Conservation (phyloP, 2,113 vertebrate genomes). For the Anguilla rostrata region DNA sequence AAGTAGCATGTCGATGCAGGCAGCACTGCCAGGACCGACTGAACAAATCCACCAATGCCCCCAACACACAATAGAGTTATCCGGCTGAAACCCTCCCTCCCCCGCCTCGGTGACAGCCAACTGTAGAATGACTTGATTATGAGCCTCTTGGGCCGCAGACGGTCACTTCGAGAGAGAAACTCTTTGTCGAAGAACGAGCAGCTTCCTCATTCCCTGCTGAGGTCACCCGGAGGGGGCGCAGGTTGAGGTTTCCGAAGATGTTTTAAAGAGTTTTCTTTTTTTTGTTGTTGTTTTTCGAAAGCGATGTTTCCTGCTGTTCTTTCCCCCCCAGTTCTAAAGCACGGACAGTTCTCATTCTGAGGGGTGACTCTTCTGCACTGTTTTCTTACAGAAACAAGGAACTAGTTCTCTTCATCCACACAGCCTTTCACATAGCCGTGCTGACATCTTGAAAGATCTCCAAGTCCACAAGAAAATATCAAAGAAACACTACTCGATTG, state of each 20-base stretch:
- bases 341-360: not conserved
- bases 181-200: not conserved
- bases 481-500: constrained; percentile 10
- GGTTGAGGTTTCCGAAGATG: not conserved
- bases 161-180: not conserved
- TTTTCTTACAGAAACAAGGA: not conserved
- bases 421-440: not conserved
- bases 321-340: not conserved
- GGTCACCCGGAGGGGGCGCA: not conserved
- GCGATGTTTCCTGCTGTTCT: not conserved
- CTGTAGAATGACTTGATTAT: not conserved
- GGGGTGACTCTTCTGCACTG: not conserved
- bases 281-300: not conserved
- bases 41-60: not conserved
- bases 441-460: constrained; percentile 6
- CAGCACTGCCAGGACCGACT: not conserved
- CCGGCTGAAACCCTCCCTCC: not conserved
- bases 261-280: not conserved
- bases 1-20: not conserved
- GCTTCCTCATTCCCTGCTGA: not conserved
- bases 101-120: not conserved
- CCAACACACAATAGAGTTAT: not conserved
- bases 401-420: not conserved
- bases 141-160: not conserved
- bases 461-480: constrained; percentile 13